Percentiles rank a stretch among this genome's conserved stretches.
Conservation (phyloP, 2,113 vertebrate genomes). For the Ceyx margarethae region DNA sequence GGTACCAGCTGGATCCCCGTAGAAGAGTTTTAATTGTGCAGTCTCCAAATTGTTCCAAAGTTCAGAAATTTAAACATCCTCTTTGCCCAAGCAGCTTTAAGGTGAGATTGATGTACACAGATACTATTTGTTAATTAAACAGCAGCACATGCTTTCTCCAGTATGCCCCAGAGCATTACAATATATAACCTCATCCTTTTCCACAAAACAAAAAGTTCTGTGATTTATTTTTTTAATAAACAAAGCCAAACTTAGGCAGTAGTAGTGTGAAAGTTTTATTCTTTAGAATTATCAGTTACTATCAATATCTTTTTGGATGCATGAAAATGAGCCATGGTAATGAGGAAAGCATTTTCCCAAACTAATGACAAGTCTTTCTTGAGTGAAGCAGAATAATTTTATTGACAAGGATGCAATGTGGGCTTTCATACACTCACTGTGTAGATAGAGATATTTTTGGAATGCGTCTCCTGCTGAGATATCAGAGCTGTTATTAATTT, state of each 20-base stretch:
- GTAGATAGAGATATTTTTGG: slow-evolving; percentile 47
- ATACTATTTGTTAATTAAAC: not conserved
- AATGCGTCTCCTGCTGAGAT: slow-evolving; percentile 48
- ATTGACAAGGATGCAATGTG: not conserved
- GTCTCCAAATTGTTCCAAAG: not conserved
- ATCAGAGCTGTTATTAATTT: slow-evolving; percentile 34
- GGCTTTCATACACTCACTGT: not conserved
- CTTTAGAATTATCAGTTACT: not conserved
- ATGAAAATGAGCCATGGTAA: not conserved
- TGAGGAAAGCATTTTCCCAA: not conserved
- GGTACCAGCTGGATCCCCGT: not conserved
- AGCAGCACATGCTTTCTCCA: not conserved
- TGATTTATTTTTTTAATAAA: not conserved
- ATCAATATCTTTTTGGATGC: not conserved
- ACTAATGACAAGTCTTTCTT: slow-evolving; percentile 1
- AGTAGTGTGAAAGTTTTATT: not conserved
- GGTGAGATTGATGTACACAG: not conserved
- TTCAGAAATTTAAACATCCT: not conserved
- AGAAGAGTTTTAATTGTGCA: not conserved
- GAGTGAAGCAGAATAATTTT: not conserved
- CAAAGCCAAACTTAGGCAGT: not conserved
- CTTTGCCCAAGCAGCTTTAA: not conserved
- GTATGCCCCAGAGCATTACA: not conserved
- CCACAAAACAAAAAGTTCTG: not conserved
- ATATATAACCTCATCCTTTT: not conserved